Evolutionary conservation across 2,113 vertebrate species (phyloP).

Genomic region (Motacilla tschutschensis): DNA sequence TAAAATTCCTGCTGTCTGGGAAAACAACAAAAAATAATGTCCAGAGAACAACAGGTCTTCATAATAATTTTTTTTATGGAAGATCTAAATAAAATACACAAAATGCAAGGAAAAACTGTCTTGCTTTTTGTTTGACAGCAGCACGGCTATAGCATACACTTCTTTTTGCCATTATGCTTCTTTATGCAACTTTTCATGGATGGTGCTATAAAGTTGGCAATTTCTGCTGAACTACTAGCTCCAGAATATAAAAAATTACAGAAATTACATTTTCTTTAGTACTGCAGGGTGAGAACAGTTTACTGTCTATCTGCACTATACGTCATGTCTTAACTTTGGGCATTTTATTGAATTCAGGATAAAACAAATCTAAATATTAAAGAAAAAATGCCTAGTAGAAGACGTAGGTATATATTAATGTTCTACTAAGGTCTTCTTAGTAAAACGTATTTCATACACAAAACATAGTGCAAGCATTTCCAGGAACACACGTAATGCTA

Average conservation of each 20-base stretch:
- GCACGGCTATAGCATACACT: neutral
- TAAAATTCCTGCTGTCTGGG: neutral
- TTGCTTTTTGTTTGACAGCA: neutral
- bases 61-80: neutral
- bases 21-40: neutral
- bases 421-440: neutral
- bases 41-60: neutral
- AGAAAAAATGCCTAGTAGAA: neutral
- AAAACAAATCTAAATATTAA: neutral
- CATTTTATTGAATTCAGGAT: neutral
- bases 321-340: accelerated
- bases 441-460: neutral
- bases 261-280: neutral
- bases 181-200: neutral
- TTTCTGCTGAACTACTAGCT: neutral
- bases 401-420: accelerated
- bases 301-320: neutral
- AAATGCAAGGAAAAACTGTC: neutral
- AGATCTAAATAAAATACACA: neutral
- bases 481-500: neutral
- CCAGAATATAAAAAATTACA: neutral
- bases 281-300: neutral
- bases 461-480: neutral
- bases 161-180: neutral
- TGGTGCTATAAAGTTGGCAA: neutral